Evolutionary conservation across 2,888 invertebrate genomes (phyloP).

Genomic region (Scelioninae gen. 2): DNA sequence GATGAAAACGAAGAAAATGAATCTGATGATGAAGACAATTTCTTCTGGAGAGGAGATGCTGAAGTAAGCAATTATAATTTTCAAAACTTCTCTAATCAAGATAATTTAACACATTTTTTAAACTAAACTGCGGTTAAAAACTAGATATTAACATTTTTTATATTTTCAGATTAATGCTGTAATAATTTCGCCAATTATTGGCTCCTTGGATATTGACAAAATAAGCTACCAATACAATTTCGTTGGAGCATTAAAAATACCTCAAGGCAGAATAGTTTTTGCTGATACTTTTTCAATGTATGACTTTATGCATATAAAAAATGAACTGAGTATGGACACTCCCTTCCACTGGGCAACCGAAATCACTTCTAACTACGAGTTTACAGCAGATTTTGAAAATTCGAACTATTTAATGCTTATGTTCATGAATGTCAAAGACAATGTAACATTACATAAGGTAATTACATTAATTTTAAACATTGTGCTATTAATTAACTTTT

Average conservation of each 20-base stretch:
- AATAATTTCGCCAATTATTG: constrained; percentile 66
- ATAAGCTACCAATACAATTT: constrained; percentile 69
- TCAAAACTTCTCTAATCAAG: neutral
- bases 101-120: neutral
- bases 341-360: constrained; percentile 77
- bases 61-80: constrained; percentile 71
- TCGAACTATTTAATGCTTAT: constrained; percentile 75
- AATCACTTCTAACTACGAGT: constrained; percentile 76
- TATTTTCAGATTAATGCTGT: constrained; percentile 63
- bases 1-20: constrained; percentile 69
- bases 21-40: constrained; percentile 74
- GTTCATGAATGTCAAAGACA: constrained; percentile 76
- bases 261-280: constrained; percentile 78
- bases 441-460: constrained; percentile 76
- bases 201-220: constrained; percentile 70
- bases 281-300: constrained; percentile 78
- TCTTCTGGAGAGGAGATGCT: constrained; percentile 78
- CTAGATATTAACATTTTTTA: neutral
- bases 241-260: constrained; percentile 74
- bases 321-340: constrained; percentile 78
- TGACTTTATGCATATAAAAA: constrained; percentile 75
- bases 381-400: constrained; percentile 75
- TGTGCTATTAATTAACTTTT: too few species aligned
- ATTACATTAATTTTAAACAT: constrained; percentile 13
- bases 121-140: neutral